Percentiles rank a stretch among this genome's conserved stretches.
Evolutionary conservation across 2,113 vertebrate species (phyloP).

Genomic region (Patagioenas fasciata): DNA sequence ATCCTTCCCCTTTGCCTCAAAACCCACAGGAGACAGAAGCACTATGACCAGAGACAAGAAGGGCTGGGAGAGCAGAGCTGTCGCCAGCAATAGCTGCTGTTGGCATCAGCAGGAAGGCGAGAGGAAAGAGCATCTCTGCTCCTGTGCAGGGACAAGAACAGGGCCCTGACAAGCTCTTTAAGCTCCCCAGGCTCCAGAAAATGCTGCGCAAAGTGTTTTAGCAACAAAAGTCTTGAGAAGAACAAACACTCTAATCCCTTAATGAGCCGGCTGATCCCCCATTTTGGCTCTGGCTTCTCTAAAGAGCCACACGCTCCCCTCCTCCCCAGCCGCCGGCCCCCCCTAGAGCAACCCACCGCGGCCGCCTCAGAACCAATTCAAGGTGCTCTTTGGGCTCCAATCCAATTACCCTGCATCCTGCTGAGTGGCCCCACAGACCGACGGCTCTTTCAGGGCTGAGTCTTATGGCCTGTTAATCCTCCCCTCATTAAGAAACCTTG

Average conservation of each 20-base stretch:
- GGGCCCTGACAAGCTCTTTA: conserved; percentile 84
- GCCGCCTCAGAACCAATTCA: conserved; percentile 80
- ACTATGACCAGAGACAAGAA: not conserved
- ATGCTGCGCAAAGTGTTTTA: conserved; percentile 89
- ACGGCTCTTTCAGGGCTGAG: conserved; percentile 83
- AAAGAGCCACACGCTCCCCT: conserved; percentile 73
- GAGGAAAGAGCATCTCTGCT: not conserved
- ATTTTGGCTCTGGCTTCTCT: conserved; percentile 82
- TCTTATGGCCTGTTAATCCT: conserved; percentile 76
- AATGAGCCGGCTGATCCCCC: conserved; percentile 91
- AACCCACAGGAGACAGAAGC: not conserved
- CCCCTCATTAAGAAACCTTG: conserved; percentile 86
- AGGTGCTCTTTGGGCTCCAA: conserved; percentile 83
- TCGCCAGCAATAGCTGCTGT: not conserved
- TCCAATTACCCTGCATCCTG: conserved; percentile 91
- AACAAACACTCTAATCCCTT: conserved; percentile 93
- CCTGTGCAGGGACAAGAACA: conserved; percentile 57
- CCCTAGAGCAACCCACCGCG: conserved; percentile 74
- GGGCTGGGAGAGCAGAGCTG: not conserved
- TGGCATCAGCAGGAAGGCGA: not conserved
- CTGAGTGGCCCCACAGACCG: conserved; percentile 87
- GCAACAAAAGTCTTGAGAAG: conserved; percentile 87
- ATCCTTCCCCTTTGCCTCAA: not conserved
- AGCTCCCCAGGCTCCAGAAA: conserved; percentile 83
- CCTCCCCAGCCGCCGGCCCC: conserved; percentile 34